Percentiles rank a stretch among this genome's conserved stretches.
These are phyloP conservation scores for Noctua pronuba DNA, from an alignment of 2,888 invertebrate species.

Conservation along the genomic window DNA sequence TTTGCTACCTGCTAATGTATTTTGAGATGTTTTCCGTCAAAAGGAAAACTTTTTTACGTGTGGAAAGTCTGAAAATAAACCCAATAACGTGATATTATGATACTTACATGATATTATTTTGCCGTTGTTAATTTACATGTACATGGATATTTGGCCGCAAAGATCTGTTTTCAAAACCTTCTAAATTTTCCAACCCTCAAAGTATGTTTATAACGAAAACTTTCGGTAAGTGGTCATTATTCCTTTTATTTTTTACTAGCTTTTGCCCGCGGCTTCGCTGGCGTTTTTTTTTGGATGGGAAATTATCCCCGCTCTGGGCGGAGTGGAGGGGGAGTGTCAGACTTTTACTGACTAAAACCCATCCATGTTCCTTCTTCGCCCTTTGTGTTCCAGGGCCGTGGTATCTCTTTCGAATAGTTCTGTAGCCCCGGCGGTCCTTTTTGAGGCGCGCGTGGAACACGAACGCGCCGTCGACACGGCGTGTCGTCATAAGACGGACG, in stretches of 20 bases:
- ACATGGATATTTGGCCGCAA: constrained; percentile 7
- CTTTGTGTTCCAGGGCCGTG: no score
- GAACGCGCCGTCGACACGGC: no score
- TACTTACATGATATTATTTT: constrained; percentile 21
- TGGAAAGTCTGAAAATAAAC: background rate
- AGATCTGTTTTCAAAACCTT: background rate
- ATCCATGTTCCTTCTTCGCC: no score
- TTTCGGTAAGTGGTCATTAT: background rate
- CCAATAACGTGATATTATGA: background rate
- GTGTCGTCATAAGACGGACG: no score
- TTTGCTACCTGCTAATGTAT: background rate
- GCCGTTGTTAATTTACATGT: background rate
- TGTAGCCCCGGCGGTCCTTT: no score
- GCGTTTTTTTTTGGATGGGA: no score
- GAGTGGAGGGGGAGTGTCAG: no score
- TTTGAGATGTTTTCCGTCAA: constrained; percentile 15
- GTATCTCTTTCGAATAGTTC: no score
- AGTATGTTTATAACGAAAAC: background rate
- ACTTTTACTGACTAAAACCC: no score
- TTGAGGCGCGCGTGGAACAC: no score
- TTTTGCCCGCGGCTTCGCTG: no score
- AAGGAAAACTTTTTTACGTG: constrained; percentile 12
- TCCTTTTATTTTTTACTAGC: background rate
- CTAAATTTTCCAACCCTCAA: background rate
- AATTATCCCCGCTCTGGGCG: no score